phyloP scores from a whole-genome alignment of 2,113 vertebrate species.

The Setophaga kirtlandii region DNA sequence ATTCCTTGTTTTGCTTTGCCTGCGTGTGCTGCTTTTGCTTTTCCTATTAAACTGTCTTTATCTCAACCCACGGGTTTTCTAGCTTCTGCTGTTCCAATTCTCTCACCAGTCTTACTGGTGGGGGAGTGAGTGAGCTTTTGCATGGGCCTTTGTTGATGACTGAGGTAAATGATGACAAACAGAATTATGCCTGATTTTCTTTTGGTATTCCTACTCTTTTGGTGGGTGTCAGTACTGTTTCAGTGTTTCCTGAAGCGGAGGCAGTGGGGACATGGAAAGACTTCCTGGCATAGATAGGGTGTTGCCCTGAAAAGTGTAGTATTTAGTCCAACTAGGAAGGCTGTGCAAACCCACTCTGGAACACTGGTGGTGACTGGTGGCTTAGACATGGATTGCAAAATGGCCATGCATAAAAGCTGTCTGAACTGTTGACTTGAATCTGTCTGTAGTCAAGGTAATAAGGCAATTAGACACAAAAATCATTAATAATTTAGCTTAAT shows the following conservation, averaged over 20 bases:
- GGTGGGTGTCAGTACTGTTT: neutral
- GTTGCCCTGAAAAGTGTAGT: neutral
- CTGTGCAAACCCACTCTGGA: neutral
- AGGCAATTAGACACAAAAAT: conserved; percentile 37
- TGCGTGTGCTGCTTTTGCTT: neutral
- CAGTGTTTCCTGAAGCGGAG: neutral
- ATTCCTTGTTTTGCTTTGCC: neutral
- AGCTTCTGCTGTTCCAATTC: neutral
- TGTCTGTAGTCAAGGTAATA: neutral
- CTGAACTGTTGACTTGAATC: conserved; percentile 8
- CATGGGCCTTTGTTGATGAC: neutral
- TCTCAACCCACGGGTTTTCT: neutral
- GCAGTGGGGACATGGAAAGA: neutral
- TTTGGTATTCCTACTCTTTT: neutral
- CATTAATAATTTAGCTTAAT: conserved; percentile 57
- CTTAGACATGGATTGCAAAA: neutral
- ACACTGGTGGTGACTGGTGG: neutral
- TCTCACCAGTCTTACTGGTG: neutral
- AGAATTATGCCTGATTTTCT: neutral
- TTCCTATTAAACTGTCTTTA: neutral
- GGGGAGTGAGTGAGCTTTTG: neutral
- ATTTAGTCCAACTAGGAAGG: neutral
- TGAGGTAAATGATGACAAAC: neutral
- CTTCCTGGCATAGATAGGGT: neutral
- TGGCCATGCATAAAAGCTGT: neutral